These are phyloP conservation scores for Lepus timidus DNA, from an alignment of 2,113 vertebrate species.

Conservation along the genomic window DNA sequence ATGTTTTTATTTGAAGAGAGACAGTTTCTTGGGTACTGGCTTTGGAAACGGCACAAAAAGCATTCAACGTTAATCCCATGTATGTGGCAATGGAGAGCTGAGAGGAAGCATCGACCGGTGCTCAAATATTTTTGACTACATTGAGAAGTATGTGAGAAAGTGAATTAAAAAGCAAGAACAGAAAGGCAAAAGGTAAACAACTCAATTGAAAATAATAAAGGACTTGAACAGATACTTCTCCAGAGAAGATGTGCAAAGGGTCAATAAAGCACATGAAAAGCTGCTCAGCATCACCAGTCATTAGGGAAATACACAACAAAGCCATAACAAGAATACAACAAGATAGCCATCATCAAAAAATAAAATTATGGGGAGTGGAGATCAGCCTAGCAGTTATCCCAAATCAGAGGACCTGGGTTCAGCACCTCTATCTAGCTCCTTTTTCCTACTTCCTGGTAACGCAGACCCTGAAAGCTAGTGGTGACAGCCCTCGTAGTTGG, in stretches of 20 bases:
- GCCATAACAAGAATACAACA: neutral
- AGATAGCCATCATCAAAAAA: neutral
- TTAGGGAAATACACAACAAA: neutral
- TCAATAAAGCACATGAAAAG: neutral
- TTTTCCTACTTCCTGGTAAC: no score
- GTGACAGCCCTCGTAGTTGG: no score
- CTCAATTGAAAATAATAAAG: neutral
- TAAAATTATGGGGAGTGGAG: neutral
- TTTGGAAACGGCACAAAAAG: conserved; percentile 15
- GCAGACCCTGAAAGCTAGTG: no score
- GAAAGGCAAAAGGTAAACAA: conserved; percentile 31
- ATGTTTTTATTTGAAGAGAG: neutral
- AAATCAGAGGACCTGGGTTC: no score
- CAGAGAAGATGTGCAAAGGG: neutral
- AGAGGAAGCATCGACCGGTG: neutral
- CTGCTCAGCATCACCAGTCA: neutral
- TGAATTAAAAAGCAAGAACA: neutral
- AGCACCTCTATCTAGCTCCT: no score
- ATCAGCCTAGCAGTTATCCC: no score
- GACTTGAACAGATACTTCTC: neutral
- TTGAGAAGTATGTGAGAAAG: neutral
- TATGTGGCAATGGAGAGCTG: neutral
- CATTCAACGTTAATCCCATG: neutral
- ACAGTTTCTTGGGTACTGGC: conserved; percentile 3
- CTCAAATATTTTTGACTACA: conserved; percentile 38